Conservation (phyloP, 2,113 vertebrate species). For the Jacana jacana region DNA sequence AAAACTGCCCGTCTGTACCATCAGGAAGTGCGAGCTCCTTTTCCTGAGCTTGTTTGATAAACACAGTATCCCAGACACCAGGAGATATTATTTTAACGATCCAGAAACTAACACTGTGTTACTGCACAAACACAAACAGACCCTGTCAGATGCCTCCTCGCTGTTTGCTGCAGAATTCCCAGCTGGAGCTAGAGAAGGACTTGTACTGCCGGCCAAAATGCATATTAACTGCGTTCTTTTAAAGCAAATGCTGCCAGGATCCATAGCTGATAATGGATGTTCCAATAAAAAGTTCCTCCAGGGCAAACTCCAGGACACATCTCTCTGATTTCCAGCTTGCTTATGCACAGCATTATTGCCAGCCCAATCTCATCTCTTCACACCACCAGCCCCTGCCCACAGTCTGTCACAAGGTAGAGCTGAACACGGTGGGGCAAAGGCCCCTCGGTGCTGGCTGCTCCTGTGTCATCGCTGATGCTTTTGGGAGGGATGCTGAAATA, state of each 20-base stretch:
- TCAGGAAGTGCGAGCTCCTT: neutral
- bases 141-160: neutral
- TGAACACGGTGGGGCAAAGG: neutral
- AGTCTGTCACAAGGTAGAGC: too few species aligned
- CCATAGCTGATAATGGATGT: neutral
- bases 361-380: neutral
- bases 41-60: neutral
- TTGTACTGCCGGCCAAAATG: neutral
- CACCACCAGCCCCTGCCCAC: neutral
- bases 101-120: conserved; percentile 15
- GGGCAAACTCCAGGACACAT: neutral
- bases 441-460: neutral
- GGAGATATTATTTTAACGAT: neutral
- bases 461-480: too few species aligned
- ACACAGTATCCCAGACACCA: neutral
- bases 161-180: neutral
- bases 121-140: neutral
- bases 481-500: neutral
- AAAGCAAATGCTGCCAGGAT: neutral
- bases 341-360: too few species aligned
- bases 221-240: too few species aligned
- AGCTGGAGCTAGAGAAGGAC: neutral
- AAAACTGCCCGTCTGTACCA: neutral
- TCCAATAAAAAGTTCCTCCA: too few species aligned
- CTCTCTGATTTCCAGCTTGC: neutral